phyloP scores from a whole-genome alignment of 2,797 vertebrate species.

The Myotis daubentonii region DNA sequence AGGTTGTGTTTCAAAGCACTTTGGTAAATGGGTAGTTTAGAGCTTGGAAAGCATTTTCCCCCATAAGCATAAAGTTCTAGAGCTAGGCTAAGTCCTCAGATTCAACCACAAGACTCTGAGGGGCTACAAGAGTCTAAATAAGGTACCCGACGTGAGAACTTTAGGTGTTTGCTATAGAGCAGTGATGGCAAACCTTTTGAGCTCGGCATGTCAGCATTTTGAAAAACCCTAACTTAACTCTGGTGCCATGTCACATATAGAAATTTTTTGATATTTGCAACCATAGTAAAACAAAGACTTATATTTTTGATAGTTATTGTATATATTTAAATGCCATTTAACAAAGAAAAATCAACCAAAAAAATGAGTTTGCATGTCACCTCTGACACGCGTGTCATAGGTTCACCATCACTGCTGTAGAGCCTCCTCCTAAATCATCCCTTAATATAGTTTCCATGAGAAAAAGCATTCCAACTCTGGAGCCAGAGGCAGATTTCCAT shows the following conservation, averaged over 20 bases:
- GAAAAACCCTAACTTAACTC: too few species aligned
- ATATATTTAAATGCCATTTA: too few species aligned
- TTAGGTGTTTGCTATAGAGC: neutral
- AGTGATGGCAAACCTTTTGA: too few species aligned
- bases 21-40: neutral
- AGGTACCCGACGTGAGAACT: neutral
- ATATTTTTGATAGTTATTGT: too few species aligned
- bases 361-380: too few species aligned
- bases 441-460: slow-evolving; percentile 46
- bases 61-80: slow-evolving; percentile 12
- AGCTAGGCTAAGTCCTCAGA: neutral
- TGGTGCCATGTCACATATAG: too few species aligned
- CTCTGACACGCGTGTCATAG: too few species aligned
- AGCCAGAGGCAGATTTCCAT: slow-evolving; percentile 15
- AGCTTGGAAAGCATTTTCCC: neutral
- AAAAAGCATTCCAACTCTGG: slow-evolving; percentile 21
- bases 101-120: neutral
- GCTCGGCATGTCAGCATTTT: too few species aligned
- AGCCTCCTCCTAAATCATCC: slow-evolving; percentile 29
- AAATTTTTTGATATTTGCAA: too few species aligned
- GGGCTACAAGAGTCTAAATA: slow-evolving; percentile 38
- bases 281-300: too few species aligned
- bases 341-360: too few species aligned
- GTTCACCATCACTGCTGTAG: too few species aligned
- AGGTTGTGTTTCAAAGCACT: neutral